Percentiles rank a stretch among this genome's conserved stretches.
Conservation (phyloP, 2,113 vertebrate species). For the Hydrochoerus hydrochaeris region DNA sequence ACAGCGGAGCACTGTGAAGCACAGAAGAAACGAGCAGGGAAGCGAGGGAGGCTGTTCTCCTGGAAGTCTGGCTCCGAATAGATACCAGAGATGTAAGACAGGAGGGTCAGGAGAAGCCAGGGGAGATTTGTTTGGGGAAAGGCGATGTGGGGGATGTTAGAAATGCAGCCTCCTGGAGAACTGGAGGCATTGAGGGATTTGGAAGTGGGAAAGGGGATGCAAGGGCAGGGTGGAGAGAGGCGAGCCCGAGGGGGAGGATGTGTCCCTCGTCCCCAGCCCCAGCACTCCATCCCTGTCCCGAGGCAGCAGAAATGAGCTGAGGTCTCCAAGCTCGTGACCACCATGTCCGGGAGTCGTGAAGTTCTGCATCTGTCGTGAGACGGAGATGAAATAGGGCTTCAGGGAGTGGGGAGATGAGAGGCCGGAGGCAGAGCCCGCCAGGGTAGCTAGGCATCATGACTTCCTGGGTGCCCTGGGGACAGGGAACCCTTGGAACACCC, state of each 20-base stretch:
- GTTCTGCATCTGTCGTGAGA: background rate
- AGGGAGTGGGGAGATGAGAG: rapidly evolving
- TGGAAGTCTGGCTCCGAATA: background rate
- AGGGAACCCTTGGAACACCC: rapidly evolving
- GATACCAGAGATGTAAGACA: rapidly evolving
- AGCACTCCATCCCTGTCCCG: background rate
- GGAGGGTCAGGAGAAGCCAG: background rate
- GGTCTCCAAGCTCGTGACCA: background rate
- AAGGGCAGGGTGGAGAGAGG: background rate
- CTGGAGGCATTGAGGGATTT: rapidly evolving
- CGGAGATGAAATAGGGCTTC: background rate
- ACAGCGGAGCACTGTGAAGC: background rate
- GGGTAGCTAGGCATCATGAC: background rate
- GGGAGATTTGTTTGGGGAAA: background rate
- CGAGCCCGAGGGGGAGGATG: too few relatives aligned
- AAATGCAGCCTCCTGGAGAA: background rate
- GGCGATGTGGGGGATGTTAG: background rate
- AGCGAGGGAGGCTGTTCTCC: rapidly evolving
- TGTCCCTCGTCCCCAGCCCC: background rate
- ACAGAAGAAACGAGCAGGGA: background rate
- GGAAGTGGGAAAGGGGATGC: background rate
- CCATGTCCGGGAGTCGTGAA: too few relatives aligned
- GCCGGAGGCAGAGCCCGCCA: background rate
- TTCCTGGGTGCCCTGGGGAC: background rate
- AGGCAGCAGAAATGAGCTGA: background rate